Conservation (phyloP, 2,797 vertebrate genomes). For the Choloepus didactylus region DNA sequence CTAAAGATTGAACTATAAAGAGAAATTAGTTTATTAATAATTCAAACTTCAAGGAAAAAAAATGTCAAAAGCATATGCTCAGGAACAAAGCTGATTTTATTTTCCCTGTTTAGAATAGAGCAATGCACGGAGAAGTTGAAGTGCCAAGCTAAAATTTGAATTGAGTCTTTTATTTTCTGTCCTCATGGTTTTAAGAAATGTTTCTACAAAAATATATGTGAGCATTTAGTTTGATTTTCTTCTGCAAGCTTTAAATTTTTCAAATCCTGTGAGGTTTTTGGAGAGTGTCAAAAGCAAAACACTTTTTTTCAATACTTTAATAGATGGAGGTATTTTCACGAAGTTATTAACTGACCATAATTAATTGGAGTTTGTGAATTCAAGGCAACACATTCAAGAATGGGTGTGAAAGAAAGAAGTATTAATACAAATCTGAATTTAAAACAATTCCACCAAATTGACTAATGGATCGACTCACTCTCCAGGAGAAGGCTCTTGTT, state of each 20-base stretch:
- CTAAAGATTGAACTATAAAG: slow-evolving; percentile 92
- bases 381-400: slow-evolving; percentile 83
- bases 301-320: slow-evolving; percentile 88
- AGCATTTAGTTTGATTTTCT: slow-evolving; percentile 86
- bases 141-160: slow-evolving; percentile 86
- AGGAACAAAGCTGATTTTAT: slow-evolving; percentile 90
- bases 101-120: slow-evolving; percentile 87
- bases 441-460: slow-evolving; percentile 23
- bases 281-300: slow-evolving; percentile 88
- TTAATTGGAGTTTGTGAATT: slow-evolving; percentile 88
- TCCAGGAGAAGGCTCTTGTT: background rate
- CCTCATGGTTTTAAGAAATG: slow-evolving; percentile 82
- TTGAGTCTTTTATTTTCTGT: slow-evolving; percentile 77
- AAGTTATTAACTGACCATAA: slow-evolving; percentile 88
- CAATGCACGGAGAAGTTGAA: slow-evolving; percentile 83
- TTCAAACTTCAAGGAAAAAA: slow-evolving; percentile 89
- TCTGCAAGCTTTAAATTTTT: slow-evolving; percentile 86
- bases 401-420: slow-evolving; percentile 61
- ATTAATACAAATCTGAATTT: slow-evolving; percentile 61
- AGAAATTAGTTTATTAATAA: slow-evolving; percentile 93
- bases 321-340: slow-evolving; percentile 88
- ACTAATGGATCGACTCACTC: background rate
- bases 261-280: slow-evolving; percentile 89
- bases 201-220: slow-evolving; percentile 87
- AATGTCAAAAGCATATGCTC: slow-evolving; percentile 90